Percentiles rank a stretch among this genome's conserved stretches.
Evolutionary conservation across 2,797 vertebrate genomes (phyloP).

Genomic region (Erpetoichthys calabaricus): DNA sequence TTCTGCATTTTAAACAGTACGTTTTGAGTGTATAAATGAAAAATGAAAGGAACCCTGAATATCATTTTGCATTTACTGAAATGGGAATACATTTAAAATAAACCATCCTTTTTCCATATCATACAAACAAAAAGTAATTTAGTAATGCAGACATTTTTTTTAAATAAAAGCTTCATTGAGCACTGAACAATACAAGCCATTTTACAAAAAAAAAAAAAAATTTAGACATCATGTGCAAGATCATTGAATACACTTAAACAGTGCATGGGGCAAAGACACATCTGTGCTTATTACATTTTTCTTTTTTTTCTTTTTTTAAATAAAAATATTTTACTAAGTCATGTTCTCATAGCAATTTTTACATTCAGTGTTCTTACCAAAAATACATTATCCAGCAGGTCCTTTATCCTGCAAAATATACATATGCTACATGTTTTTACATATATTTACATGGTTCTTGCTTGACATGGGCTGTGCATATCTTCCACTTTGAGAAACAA

Average conservation of each 20-base stretch:
- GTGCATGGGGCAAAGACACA: slow-evolving; percentile 55
- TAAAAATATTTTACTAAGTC: slow-evolving; percentile 61
- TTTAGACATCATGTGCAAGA: slow-evolving; percentile 45
- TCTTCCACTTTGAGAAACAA: slow-evolving; percentile 38
- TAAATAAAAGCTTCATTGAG: slow-evolving; percentile 44
- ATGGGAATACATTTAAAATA: neutral
- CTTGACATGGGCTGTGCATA: slow-evolving; percentile 37
- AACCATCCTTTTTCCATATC: neutral
- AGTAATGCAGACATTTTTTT: slow-evolving; percentile 8
- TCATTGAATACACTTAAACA: slow-evolving; percentile 50
- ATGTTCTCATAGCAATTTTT: slow-evolving; percentile 58
- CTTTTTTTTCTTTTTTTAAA: slow-evolving; percentile 45
- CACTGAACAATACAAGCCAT: slow-evolving; percentile 50
- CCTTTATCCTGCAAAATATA: slow-evolving; percentile 70
- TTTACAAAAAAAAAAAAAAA: slow-evolving; percentile 40
- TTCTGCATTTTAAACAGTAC: slow-evolving; percentile 31
- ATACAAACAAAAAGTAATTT: slow-evolving; percentile 1
- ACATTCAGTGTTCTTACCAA: slow-evolving; percentile 97
- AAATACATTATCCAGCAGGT: slow-evolving; percentile 81
- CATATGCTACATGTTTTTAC: slow-evolving; percentile 95
- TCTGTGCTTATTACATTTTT: slow-evolving; percentile 29
- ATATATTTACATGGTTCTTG: slow-evolving; percentile 92
- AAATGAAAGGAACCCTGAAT: too few relatives aligned
- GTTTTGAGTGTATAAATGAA: slow-evolving; percentile 29
- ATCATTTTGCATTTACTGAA: too few relatives aligned